These are phyloP conservation scores for Myopa testacea DNA, from an alignment of 2,888 invertebrate species.

Conservation along the genomic window DNA sequence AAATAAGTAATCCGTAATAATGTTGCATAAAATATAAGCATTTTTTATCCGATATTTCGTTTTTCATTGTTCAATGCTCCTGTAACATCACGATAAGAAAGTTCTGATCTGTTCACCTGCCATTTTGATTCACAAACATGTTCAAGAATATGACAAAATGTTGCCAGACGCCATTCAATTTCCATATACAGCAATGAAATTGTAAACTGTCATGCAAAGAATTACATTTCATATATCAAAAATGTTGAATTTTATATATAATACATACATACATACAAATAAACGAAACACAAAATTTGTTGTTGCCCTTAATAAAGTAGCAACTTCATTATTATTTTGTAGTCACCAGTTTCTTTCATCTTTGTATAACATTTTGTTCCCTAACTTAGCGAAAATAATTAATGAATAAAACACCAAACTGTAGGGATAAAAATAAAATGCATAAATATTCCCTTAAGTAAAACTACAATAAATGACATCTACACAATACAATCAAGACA, in stretches of 20 bases:
- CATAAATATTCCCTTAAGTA: no score
- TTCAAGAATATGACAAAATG: background rate
- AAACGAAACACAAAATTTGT: slow-evolving; percentile 8
- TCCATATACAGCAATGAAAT: background rate
- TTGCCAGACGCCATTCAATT: background rate
- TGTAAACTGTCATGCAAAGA: background rate
- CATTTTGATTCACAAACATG: background rate
- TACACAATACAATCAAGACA: slow-evolving; percentile 3
- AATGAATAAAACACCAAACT: slow-evolving; percentile 17
- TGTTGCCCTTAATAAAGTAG: background rate
- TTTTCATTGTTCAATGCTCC: background rate
- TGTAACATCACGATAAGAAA: background rate
- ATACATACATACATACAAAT: slow-evolving; percentile 13
- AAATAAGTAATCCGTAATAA: no score
- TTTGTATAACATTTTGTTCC: slow-evolving; percentile 20
- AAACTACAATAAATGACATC: no score
- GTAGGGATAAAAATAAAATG: no score
- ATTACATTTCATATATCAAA: slow-evolving; percentile 2
- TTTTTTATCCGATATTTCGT: no score
- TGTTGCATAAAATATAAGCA: no score
- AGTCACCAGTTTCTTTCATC: slow-evolving; percentile 10
- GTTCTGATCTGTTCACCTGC: background rate
- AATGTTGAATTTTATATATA: no score
- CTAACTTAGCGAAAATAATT: background rate
- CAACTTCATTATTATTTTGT: slow-evolving; percentile 17